phyloP scores from a whole-genome alignment of 2,888 invertebrate species.

The Crepidodera aurea region DNA sequence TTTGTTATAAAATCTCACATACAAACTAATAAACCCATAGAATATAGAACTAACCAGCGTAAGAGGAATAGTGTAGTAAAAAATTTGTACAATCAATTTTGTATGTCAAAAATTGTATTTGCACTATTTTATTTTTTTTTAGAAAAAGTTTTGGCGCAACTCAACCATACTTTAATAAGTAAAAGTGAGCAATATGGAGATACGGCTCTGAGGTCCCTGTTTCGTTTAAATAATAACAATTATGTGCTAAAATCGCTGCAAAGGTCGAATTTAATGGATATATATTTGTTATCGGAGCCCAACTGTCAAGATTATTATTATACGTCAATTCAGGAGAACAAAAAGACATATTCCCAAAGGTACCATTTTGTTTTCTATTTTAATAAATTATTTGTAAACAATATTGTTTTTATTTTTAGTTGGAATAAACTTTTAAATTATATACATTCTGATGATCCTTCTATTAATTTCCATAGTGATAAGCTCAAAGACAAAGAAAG shows the following conservation, averaged over 20 bases:
- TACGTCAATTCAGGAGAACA: conserved; percentile 86
- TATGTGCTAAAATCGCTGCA: conserved; percentile 93
- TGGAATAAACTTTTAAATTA: conserved; percentile 85
- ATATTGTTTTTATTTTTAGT: conserved; percentile 60
- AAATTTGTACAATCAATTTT: too few relatives aligned
- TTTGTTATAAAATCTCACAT: too few relatives aligned
- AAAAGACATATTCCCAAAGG: conserved; percentile 76
- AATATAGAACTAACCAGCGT: too few relatives aligned
- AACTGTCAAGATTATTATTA: conserved; percentile 87
- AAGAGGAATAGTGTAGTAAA: too few relatives aligned
- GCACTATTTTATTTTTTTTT: conserved; percentile 45
- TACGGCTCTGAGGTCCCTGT: conserved; percentile 84
- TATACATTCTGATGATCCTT: conserved; percentile 75
- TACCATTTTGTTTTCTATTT: conserved; percentile 47
- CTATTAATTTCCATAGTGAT: conserved; percentile 66
- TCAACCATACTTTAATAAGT: conserved; percentile 87
- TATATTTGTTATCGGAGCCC: conserved; percentile 83
- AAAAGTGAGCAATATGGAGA: conserved; percentile 94
- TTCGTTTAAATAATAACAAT: conserved; percentile 93
- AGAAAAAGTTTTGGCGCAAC: conserved; percentile 89
- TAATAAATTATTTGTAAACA: background rate
- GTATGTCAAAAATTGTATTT: too few relatives aligned
- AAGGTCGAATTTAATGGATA: conserved; percentile 81
- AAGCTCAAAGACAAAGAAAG: conserved; percentile 87
- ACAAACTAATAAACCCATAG: too few relatives aligned